These are phyloP conservation scores for Machimus rusticus DNA, from an alignment of 2,888 invertebrate genomes.

Conservation along the genomic window DNA sequence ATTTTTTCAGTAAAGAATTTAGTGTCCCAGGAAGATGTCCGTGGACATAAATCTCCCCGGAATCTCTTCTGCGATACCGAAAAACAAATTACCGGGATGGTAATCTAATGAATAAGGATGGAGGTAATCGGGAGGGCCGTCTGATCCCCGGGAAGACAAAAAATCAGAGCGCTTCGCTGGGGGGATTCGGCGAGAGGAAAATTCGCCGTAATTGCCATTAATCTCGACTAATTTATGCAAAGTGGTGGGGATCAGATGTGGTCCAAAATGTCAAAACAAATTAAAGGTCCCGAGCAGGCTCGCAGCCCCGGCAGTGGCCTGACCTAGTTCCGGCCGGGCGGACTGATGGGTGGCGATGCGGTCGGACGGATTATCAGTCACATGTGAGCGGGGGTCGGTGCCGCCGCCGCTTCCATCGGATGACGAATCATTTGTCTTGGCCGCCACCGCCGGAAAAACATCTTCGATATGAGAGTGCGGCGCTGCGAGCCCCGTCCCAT, in stretches of 20 bases:
- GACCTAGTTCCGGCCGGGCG: not conserved
- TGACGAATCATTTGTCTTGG: conserved; percentile 46
- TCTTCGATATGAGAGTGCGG: not conserved
- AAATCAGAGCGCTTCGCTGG: not conserved
- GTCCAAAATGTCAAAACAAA: conserved; percentile 37
- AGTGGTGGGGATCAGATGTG: conserved; percentile 32
- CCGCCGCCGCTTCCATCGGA: conserved; percentile 10
- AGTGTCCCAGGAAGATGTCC: conserved; percentile 12
- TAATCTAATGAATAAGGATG: conserved; percentile 36
- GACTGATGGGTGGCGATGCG: not conserved
- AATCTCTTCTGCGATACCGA: conserved; percentile 20
- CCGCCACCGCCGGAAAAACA: not conserved
- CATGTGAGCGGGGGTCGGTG: not conserved
- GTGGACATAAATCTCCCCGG: conserved; percentile 18
- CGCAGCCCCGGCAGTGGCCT: not conserved
- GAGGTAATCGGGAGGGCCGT: conserved; percentile 26
- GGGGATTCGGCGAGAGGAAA: not conserved
- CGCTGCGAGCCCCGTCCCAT: conserved; percentile 19
- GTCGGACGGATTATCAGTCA: conserved; percentile 5
- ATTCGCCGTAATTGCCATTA: conserved; percentile 26
- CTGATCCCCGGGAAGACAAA: conserved; percentile 10
- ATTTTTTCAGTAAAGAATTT: conserved; percentile 16
- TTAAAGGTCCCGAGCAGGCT: not conserved
- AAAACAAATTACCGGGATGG: conserved; percentile 38
- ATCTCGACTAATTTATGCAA: conserved; percentile 36